Percentiles rank a stretch among this genome's conserved stretches.
These are phyloP conservation scores for Tinamus guttatus DNA, from an alignment of 2,113 vertebrate species.

Conservation along the genomic window DNA sequence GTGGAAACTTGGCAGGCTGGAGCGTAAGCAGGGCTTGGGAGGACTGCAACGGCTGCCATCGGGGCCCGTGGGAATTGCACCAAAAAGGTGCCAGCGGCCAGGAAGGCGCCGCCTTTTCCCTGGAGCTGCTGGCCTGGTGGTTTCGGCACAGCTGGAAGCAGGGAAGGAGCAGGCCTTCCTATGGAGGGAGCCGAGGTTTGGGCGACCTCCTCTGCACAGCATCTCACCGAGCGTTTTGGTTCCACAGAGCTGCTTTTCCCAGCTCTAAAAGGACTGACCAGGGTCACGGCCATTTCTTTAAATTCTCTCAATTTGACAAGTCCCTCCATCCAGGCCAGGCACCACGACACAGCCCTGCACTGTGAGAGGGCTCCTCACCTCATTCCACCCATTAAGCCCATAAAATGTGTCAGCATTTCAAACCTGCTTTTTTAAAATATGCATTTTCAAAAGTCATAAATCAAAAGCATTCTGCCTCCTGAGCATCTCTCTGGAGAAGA, in stretches of 20 bases:
- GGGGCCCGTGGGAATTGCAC: conserved; percentile 33
- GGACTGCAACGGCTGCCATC: background rate
- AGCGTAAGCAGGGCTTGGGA: background rate
- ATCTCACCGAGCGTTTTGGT: background rate
- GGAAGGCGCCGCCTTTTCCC: background rate
- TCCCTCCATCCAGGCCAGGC: accelerated
- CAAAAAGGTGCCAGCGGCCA: conserved; percentile 18
- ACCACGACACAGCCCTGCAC: accelerated
- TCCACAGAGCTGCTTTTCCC: background rate
- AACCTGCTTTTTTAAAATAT: background rate
- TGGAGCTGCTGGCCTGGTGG: background rate
- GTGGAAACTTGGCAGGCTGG: conserved; percentile 67
- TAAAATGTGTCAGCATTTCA: background rate
- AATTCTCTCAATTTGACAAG: background rate
- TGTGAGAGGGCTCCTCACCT: accelerated
- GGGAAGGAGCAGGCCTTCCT: background rate
- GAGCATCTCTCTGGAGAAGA: accelerated
- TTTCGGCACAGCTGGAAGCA: background rate
- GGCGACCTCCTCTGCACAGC: background rate
- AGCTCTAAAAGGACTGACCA: background rate
- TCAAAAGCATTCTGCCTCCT: background rate
- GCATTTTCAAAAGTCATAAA: background rate
- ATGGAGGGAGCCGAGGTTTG: background rate
- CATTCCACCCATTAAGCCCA: background rate
- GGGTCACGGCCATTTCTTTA: background rate